Base-by-base conservation (phyloP, 2,888 invertebrate species). In the Agapostemon virescens region DNA sequence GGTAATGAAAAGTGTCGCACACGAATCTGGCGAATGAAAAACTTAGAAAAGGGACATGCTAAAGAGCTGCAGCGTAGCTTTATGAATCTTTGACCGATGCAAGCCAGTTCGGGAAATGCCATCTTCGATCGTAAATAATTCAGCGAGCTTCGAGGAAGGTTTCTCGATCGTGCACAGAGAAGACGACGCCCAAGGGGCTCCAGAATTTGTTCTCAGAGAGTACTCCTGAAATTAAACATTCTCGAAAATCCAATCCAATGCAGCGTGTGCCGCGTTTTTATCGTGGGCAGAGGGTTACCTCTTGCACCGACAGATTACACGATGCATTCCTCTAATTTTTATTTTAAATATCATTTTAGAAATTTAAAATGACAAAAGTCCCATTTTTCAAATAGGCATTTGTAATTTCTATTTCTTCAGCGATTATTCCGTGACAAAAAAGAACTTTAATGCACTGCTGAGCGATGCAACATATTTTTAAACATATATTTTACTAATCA, bases 61-160 rank as follows among this genome's bases (percentile, higher is more conserved):
- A 77, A 82, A 74, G 77, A 71, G 58, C 45, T 26, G 58, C 42
- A 40, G 63, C n/a, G 45, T 13, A 9, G 33, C 58, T 67, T 74
- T 72, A 71, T 79, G 79, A 82, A 82, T 82, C 67, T 83, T 83
- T 83, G 69, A 82, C 81, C 75, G 40, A 71, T 55, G 42, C 30
- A 26, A 36, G 63, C 30, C 42, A 38, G 58, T n/a, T 11, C 20
- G 61, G 23, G 33, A 30, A 45, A 23, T 49, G 58, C 64, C 72
- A 79, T 83, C 67, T 82, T 76, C 71, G 69, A 67, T 52, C 38
- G 78, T 82, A 79, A 79, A 79, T 82, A 82, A 78, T 83, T 79
- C 79, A 83, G 23, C 13, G 52, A 67, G 26, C 11, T 13, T 42
- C 66, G n/a, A 30, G 63, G 23, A 45, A 23, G 36, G 66, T 42